A percentile compares a stretch with the other conserved stretches of the same genome.
These are phyloP conservation scores for Fragum whitleyi DNA, from an alignment of 2,888 invertebrate species.

Conservation along the genomic window DNA sequence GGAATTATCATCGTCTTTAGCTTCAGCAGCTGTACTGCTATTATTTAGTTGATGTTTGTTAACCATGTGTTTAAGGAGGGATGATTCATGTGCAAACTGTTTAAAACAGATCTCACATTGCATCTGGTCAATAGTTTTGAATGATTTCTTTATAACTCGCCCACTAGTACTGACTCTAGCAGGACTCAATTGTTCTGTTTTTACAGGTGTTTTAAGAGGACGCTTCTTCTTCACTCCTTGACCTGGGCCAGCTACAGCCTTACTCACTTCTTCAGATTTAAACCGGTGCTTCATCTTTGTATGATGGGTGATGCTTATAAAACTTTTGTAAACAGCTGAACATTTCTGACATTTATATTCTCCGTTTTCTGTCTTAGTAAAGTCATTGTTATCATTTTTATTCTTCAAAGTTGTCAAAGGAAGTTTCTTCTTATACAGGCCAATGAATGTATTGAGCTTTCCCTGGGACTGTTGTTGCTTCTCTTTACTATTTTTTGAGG, in stretches of 20 bases:
- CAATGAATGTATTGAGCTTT: not conserved
- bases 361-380: no score
- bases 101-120: constrained; percentile 45
- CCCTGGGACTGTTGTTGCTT: not conserved
- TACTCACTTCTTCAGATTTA: not conserved
- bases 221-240: not conserved
- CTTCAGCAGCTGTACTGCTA: not conserved
- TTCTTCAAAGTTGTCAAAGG: not conserved
- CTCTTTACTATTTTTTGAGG: not conserved
- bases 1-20: not conserved
- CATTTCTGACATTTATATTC: constrained; percentile 19
- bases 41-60: constrained; percentile 22
- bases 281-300: not conserved
- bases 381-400: not conserved
- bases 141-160: constrained; percentile 41
- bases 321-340: constrained; percentile 28
- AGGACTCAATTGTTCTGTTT: not conserved
- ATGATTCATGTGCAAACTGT: constrained; percentile 32
- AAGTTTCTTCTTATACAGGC: constrained; percentile 18
- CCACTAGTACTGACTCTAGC: constrained; percentile 40
- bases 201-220: constrained; percentile 19
- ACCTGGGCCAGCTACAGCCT: not conserved
- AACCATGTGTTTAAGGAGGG: constrained; percentile 31
- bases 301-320: constrained; percentile 7
- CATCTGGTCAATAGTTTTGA: constrained; percentile 37